phyloP scores from a whole-genome alignment of 2,797 vertebrate species.

The Hypotaenidia okinawae region DNA sequence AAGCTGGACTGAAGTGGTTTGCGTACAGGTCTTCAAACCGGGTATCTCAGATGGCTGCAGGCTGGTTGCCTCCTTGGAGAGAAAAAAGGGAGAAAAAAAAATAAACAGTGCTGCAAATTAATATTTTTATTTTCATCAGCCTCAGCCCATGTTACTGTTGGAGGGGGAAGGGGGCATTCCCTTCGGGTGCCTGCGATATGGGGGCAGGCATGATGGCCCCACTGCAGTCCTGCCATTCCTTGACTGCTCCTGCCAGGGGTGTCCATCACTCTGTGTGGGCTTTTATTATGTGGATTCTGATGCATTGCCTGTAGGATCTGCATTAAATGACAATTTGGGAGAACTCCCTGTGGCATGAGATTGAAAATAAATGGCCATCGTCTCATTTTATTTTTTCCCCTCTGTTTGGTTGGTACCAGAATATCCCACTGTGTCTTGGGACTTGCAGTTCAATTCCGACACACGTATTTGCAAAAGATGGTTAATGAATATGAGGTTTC shows the following conservation, averaged over 20 bases:
- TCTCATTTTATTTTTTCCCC: background rate
- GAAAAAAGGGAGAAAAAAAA: background rate
- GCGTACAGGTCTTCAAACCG: background rate
- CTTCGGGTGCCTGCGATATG: rapidly evolving
- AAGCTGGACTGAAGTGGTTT: background rate
- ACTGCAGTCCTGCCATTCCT: background rate
- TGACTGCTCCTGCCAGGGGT: rapidly evolving
- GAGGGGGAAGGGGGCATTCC: background rate
- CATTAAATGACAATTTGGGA: conserved; percentile 6
- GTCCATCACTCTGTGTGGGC: rapidly evolving
- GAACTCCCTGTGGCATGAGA: background rate
- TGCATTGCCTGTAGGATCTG: background rate
- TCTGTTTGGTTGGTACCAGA: background rate
- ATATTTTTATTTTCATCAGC: rapidly evolving
- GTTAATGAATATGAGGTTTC: conserved; percentile 57
- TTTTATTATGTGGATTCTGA: background rate
- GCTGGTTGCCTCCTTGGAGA: background rate
- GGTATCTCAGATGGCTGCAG: no score
- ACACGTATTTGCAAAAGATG: background rate
- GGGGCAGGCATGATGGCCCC: background rate
- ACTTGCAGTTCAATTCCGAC: conserved; percentile 16
- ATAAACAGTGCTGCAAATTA: background rate
- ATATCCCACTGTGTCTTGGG: background rate
- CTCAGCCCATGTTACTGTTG: rapidly evolving
- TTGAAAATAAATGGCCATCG: conserved; percentile 24